These are phyloP conservation scores for Heterotis niloticus DNA, from an alignment of 2,113 vertebrate genomes.

Conservation along the genomic window DNA sequence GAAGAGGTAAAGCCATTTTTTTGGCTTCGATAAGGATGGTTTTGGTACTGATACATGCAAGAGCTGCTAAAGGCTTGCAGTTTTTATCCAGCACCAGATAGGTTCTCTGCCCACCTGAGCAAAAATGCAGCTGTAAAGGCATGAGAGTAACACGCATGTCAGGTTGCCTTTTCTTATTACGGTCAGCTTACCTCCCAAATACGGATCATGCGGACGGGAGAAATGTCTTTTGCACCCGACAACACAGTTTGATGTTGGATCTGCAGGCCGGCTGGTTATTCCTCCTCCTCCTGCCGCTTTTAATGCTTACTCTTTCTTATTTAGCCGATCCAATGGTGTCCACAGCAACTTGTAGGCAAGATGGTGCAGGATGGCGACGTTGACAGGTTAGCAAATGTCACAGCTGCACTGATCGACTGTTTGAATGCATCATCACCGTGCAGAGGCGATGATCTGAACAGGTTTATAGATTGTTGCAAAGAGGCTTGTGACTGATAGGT, in stretches of 20 bases:
- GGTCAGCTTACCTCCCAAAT: no score
- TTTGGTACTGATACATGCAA: no score
- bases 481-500: not conserved
- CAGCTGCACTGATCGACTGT: constrained; percentile 53
- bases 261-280: not conserved
- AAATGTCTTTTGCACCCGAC: no score
- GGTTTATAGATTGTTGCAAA: no score
- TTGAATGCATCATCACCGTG: no score
- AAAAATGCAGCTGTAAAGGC: not conserved
- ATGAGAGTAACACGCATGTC: not conserved
- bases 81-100: no score
- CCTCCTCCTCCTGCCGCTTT: not conserved
- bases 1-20: no score
- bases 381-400: constrained; percentile 68
- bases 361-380: not conserved
- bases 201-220: no score
- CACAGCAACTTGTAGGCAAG: not conserved
- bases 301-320: not conserved
- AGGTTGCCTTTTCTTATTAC: not conserved
- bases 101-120: no score
- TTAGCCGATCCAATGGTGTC: not conserved
- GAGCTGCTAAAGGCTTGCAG: no score
- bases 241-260: not conserved
- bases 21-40: no score
- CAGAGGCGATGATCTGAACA: no score